Evolutionary conservation across 1,140 invertebrate species (phyloP).

Genomic region (Caerostris darwini): DNA sequence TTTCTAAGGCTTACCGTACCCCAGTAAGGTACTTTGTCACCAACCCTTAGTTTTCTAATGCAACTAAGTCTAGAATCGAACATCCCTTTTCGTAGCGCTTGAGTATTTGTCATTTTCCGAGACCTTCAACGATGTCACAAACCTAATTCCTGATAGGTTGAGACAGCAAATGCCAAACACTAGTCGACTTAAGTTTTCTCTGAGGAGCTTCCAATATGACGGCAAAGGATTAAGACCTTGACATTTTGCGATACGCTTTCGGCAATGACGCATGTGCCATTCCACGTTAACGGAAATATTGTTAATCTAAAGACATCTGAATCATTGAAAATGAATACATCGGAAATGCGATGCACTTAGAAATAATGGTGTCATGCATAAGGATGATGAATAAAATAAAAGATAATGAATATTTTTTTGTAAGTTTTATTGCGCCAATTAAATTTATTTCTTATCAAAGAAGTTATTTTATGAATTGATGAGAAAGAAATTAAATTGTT

Average conservation of each 20-base stretch:
- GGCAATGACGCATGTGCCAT: slow-evolving; percentile 1
- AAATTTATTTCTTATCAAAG: too few species aligned
- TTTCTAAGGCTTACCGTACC: not conserved
- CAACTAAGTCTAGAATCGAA: not conserved
- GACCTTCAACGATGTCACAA: slow-evolving; percentile 17
- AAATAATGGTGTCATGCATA: too few species aligned
- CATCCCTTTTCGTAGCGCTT: not conserved
- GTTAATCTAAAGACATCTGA: not conserved
- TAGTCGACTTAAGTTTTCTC: slow-evolving; percentile 69
- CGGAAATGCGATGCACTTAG: not conserved
- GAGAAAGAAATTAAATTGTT: too few species aligned
- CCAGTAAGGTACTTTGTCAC: not conserved
- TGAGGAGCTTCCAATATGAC: slow-evolving; percentile 40
- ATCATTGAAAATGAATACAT: not conserved
- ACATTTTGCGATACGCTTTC: slow-evolving; percentile 43
- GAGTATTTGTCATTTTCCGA: slow-evolving; percentile 35
- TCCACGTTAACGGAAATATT: slow-evolving; percentile 24
- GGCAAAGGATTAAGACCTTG: slow-evolving; percentile 62
- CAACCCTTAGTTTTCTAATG: not conserved
- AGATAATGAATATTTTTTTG: too few species aligned
- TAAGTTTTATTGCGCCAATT: too few species aligned
- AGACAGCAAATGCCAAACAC: slow-evolving; percentile 51
- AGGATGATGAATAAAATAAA: too few species aligned
- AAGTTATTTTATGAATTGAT: too few species aligned
- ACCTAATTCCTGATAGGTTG: slow-evolving; percentile 49